phyloP scores from a whole-genome alignment of 2,888 invertebrate genomes.

The Deroplatys truncata region DNA sequence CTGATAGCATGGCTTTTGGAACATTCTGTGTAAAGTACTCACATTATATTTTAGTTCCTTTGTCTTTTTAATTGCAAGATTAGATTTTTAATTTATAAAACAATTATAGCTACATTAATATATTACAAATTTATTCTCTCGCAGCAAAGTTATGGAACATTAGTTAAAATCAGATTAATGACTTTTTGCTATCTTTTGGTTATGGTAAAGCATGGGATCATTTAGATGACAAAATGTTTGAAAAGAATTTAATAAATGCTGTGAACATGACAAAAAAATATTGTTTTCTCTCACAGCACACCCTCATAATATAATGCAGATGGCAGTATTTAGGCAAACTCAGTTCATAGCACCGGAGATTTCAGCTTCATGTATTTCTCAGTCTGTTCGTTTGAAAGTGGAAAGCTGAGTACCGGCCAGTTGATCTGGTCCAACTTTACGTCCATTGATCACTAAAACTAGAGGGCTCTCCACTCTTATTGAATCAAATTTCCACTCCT shows the following conservation, averaged over 20 bases:
- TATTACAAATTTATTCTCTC: not conserved
- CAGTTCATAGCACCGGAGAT: not conserved
- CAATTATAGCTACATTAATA: not conserved
- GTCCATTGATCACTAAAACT: constrained; percentile 70
- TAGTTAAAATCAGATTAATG: not conserved
- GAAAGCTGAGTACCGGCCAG: constrained; percentile 62
- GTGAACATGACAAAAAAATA: not conserved
- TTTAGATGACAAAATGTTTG: not conserved
- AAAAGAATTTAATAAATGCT: not conserved
- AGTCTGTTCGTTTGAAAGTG: constrained; percentile 60
- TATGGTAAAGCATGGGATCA: not conserved
- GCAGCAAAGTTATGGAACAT: not conserved
- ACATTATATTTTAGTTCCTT: too few species aligned
- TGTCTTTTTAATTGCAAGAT: too few species aligned
- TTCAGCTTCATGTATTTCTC: constrained; percentile 32
- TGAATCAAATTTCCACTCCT: constrained; percentile 69
- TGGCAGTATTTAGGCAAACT: not conserved
- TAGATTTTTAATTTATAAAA: not conserved
- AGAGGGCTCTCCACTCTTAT: constrained; percentile 77
- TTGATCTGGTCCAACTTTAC: constrained; percentile 61
- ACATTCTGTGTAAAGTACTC: too few species aligned
- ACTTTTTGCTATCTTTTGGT: not conserved
- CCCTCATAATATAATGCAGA: not conserved
- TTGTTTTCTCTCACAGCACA: not conserved
- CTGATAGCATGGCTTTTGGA: too few species aligned